Conservation (phyloP, 2,888 invertebrate species). For the Netelia melanura region DNA sequence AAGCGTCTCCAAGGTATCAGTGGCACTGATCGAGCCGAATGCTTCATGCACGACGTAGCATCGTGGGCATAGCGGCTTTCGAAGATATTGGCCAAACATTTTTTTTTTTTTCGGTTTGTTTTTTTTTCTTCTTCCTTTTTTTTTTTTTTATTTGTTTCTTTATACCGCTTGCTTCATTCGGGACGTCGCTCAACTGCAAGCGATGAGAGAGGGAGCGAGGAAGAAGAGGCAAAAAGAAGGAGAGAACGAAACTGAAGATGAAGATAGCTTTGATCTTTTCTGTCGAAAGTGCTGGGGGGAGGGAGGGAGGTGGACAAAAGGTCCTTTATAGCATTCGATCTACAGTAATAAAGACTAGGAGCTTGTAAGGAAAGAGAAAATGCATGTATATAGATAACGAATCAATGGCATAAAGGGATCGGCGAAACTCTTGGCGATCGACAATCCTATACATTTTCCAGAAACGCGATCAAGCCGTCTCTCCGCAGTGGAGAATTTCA, state of each 20-base stretch:
- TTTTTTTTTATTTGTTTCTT: too few relatives aligned
- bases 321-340: slow-evolving; percentile 45
- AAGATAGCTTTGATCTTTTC: slow-evolving; percentile 62
- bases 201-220: slow-evolving; percentile 8
- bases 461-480: slow-evolving; percentile 11
- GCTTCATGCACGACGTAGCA: slow-evolving; percentile 8
- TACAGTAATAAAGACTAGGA: slow-evolving; percentile 41
- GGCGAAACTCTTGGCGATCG: slow-evolving; percentile 28
- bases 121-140: slow-evolving; percentile 6
- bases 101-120: slow-evolving; percentile 2
- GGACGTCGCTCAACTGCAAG: slow-evolving; percentile 9
- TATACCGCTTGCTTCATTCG: neutral
- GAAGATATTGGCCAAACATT: slow-evolving; percentile 40
- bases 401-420: slow-evolving; percentile 23
- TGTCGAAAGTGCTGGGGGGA: slow-evolving; percentile 6
- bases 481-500: slow-evolving; percentile 8
- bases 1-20: slow-evolving; percentile 3
- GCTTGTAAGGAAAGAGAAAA: slow-evolving; percentile 33
- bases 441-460: slow-evolving; percentile 27
- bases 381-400: slow-evolving; percentile 21
- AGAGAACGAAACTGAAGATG: slow-evolving; percentile 29
- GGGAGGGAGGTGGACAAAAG: slow-evolving; percentile 34
- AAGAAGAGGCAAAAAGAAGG: slow-evolving; percentile 22
- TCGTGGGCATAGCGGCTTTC: slow-evolving; percentile 21
- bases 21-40: neutral